phyloP scores from a whole-genome alignment of 1,140 invertebrate genomes.

The Venturia canescens region DNA sequence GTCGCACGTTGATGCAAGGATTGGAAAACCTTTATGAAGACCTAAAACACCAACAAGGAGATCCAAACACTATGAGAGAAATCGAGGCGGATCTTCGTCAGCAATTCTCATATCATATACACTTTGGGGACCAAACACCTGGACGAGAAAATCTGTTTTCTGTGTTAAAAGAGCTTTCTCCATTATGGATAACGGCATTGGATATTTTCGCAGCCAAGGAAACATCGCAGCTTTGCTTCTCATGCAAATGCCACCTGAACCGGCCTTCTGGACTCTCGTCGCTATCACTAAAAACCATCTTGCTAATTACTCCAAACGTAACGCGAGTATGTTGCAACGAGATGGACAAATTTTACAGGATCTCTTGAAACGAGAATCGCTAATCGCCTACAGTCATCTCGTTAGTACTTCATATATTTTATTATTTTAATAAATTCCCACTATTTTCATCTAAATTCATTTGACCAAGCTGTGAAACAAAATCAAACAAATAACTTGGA shows the following conservation, averaged over 20 bases:
- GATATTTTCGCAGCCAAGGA: conserved; percentile 98
- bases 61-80: conserved; percentile 93
- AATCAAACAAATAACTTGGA: too few species aligned
- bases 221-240: conserved; percentile 97
- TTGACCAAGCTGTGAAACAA: too few species aligned
- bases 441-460: too few species aligned
- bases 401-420: conserved; percentile 75
- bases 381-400: conserved; percentile 91
- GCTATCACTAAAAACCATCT: conserved; percentile 93
- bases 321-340: conserved; percentile 89
- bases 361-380: conserved; percentile 90
- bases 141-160: conserved; percentile 95
- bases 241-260: conserved; percentile 98
- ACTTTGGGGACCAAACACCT: conserved; percentile 94
- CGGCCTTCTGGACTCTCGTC: conserved; percentile 98
- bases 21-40: conserved; percentile 85
- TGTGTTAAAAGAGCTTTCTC: conserved; percentile 97
- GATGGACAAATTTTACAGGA: conserved; percentile 96
- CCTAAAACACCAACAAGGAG: conserved; percentile 85
- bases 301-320: conserved; percentile 92
- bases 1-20: conserved; percentile 85
- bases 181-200: conserved; percentile 93
- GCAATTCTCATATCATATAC: conserved; percentile 98
- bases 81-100: conserved; percentile 96
- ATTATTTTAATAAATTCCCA: conserved; percentile 8